Evolutionary conservation across 2,797 vertebrate genomes (phyloP).

Genomic region (Aphelocoma californica): DNA sequence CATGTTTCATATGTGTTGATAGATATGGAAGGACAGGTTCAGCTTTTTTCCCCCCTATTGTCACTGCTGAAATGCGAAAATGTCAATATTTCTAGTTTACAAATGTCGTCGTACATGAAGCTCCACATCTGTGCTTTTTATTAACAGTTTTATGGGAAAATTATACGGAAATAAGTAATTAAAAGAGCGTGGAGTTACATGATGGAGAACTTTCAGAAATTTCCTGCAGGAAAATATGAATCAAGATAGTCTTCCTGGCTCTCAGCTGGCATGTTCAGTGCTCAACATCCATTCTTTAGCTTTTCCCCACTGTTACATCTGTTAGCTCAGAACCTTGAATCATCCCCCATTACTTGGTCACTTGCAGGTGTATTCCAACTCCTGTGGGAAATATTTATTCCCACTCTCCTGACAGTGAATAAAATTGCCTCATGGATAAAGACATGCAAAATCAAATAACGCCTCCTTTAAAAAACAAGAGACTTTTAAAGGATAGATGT

Average conservation of each 20-base stretch:
- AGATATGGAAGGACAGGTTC: not conserved
- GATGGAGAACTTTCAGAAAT: not conserved
- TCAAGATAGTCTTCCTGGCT: not conserved
- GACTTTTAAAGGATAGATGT: not conserved
- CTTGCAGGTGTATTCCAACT: not conserved
- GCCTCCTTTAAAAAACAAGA: not conserved
- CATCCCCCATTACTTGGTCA: not conserved
- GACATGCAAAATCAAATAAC: not conserved
- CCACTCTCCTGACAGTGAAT: not conserved
- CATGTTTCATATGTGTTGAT: not conserved
- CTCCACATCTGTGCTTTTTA: not conserved
- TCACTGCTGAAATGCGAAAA: not conserved
- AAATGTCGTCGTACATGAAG: rapidly evolving
- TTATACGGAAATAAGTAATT: not conserved
- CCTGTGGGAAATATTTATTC: not conserved
- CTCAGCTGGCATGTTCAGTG: not conserved
- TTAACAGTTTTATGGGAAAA: not conserved
- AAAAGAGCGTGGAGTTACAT: not conserved
- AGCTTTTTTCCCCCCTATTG: not conserved
- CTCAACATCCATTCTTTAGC: not conserved
- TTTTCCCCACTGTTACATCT: not conserved
- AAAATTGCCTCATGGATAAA: not conserved
- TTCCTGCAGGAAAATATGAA: not conserved
- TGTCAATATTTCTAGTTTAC: not conserved
- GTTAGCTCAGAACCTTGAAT: not conserved